phyloP scores from a whole-genome alignment of 2,888 invertebrate species.

The Tenthredo amoena region DNA sequence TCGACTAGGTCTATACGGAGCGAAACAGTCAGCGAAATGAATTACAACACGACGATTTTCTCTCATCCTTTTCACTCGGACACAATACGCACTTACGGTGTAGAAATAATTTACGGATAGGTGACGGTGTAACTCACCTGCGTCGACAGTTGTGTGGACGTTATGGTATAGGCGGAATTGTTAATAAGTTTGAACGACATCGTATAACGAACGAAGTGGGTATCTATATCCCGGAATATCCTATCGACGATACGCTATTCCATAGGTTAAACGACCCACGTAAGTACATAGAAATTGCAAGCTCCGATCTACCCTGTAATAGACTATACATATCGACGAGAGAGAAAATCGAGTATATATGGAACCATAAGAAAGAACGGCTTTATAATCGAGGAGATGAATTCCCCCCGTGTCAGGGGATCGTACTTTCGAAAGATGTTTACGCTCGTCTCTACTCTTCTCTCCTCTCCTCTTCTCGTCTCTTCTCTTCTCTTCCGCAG shows the following conservation, averaged over 20 bases:
- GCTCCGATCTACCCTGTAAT: slow-evolving; percentile 27
- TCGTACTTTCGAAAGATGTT: slow-evolving; percentile 1
- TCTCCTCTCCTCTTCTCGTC: background rate
- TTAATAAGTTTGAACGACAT: slow-evolving; percentile 48
- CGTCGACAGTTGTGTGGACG: slow-evolving; percentile 46
- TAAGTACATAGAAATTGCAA: slow-evolving; percentile 38
- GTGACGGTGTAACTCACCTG: slow-evolving; percentile 43
- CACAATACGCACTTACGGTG: background rate
- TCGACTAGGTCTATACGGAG: no score
- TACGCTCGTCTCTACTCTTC: background rate
- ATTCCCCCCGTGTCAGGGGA: background rate
- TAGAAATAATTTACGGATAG: background rate
- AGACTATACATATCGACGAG: background rate
- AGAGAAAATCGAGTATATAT: background rate
- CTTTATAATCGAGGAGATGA: slow-evolving; percentile 7
- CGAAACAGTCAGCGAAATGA: background rate
- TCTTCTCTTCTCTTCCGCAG: background rate
- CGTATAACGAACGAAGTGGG: background rate
- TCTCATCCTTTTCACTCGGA: background rate
- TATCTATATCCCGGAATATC: background rate
- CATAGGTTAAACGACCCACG: slow-evolving; percentile 52
- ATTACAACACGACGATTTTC: background rate
- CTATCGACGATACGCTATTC: background rate
- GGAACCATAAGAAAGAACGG: background rate
- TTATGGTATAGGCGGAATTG: slow-evolving; percentile 41